Evolutionary conservation across 2,113 vertebrate genomes (phyloP).

Genomic region (Cyprinodon tularosa): DNA sequence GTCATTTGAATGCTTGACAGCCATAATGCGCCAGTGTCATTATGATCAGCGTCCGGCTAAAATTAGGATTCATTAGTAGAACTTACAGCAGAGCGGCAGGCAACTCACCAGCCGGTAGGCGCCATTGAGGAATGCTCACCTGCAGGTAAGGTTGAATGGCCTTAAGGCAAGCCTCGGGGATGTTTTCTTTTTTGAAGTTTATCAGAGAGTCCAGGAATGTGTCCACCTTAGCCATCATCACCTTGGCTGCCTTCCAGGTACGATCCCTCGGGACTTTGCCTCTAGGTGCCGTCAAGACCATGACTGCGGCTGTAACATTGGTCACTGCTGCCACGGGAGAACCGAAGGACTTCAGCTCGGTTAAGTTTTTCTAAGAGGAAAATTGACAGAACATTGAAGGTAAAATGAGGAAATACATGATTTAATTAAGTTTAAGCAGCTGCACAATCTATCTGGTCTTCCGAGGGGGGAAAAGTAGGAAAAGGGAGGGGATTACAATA

Average conservation of each 20-base stretch:
- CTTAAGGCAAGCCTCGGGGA: constrained; percentile 90
- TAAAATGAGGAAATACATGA: constrained; percentile 29
- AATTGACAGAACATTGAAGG: constrained; percentile 17
- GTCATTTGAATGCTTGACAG: constrained; percentile 39
- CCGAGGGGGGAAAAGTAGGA: neutral
- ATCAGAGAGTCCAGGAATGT: constrained; percentile 89
- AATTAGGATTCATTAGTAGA: constrained; percentile 28
- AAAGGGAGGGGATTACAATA: constrained; percentile 44
- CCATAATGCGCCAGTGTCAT: constrained; percentile 43
- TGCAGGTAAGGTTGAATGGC: constrained; percentile 90
- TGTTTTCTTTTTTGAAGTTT: constrained; percentile 92
- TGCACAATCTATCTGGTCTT: constrained; percentile 36
- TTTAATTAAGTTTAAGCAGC: constrained; percentile 54
- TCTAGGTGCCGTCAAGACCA: constrained; percentile 86
- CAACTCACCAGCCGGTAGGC: neutral
- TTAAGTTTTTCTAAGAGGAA: constrained; percentile 88
- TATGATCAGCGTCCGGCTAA: constrained; percentile 30
- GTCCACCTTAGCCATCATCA: constrained; percentile 91
- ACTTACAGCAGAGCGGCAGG: neutral
- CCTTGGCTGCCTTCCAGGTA: constrained; percentile 93
- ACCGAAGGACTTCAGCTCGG: constrained; percentile 93
- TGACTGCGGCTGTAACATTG: constrained; percentile 91
- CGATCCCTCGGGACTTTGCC: constrained; percentile 91
- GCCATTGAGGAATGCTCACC: constrained; percentile 36
- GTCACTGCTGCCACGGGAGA: constrained; percentile 88